Base-by-base conservation (phyloP, 1,140 invertebrate genomes). In the Caenorhabditis latens region DNA sequence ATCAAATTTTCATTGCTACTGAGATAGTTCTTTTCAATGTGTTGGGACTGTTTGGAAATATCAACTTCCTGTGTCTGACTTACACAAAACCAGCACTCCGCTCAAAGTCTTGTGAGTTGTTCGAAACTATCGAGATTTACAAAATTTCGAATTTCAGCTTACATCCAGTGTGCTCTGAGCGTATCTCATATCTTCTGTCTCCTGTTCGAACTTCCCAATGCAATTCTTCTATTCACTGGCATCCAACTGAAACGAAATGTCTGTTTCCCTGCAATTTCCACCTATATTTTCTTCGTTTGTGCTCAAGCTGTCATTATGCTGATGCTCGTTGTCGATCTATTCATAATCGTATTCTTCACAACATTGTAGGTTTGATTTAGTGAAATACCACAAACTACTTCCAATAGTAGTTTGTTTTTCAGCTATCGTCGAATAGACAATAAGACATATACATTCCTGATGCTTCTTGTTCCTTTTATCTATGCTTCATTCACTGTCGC, bases 121-220 rank as follows among this genome's bases (percentile, higher is more conserved):
- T 58, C 0, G 19, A n/a, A 6, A 19, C 50, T 2, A 21, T 9
- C n/a, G n/a, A 8, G 4, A 14, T 13, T 32, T 6, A 48, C 48
- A 0, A 0, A 48, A 82, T 53, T 14, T 0, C 24, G 24, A 13
- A 8, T 53, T 79, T 53, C 46, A 79, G 71, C 43, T 14, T 79
- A 79, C n/a, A 71, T 71, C n/a, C 65, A 79, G 24, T 79, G 71
- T 53, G 71, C 71, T 79, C 46, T 50, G n/a, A 79, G 71, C n/a
- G 71, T 79, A 14, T 79, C 46, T 32, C 71, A 79, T 21, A 79
- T 79, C 1, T 79, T 50, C 40, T 79, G 71, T 19, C 21, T 79
- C 5, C 71, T 79, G 4, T 79, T 79, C 11, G 71, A 79, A 79
- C 46, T 79, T 50, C 46, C 71, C 3, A 79, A 79, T 50, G 43